A percentile compares a stretch with the other conserved stretches of the same genome.
These are phyloP conservation scores for Drosophila colorata DNA, from an alignment of 2,888 invertebrate species.

Conservation along the genomic window DNA sequence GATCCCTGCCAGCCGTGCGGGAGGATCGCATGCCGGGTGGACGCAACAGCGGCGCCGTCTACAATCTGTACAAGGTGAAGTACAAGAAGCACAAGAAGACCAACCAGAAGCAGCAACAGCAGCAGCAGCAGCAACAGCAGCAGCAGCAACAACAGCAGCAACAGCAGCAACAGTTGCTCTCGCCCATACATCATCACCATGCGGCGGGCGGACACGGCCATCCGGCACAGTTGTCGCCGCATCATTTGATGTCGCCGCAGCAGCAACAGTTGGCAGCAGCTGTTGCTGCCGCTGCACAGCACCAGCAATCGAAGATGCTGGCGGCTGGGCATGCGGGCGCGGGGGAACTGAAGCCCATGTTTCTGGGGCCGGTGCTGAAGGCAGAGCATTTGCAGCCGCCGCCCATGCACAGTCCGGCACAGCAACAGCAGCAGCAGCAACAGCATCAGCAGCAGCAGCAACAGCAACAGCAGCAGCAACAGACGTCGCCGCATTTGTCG, in stretches of 20 bases:
- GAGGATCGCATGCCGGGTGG: slow-evolving; percentile 99
- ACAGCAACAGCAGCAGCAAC: slow-evolving; percentile 66
- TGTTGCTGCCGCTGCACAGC: slow-evolving; percentile 82
- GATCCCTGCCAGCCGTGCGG: slow-evolving; percentile 91
- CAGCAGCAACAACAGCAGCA: slow-evolving; percentile 86
- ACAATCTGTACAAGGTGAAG: slow-evolving; percentile 99
- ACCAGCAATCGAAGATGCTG: slow-evolving; percentile 80
- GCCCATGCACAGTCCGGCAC: slow-evolving; percentile 81
- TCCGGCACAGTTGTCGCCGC: slow-evolving; percentile 82
- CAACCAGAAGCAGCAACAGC: slow-evolving; percentile 87
- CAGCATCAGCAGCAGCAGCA: slow-evolving; percentile 79
- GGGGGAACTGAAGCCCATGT: slow-evolving; percentile 81
- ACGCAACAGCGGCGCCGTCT: slow-evolving; percentile 98
- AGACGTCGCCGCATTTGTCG: slow-evolving; percentile 64
- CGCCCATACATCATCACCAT: slow-evolving; percentile 83
- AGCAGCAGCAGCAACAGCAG: slow-evolving; percentile 86
- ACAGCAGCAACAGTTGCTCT: slow-evolving; percentile 85
- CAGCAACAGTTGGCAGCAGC: slow-evolving; percentile 82
- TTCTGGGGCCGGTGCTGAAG: slow-evolving; percentile 80
- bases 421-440: slow-evolving; percentile 76
- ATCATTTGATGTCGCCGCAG: slow-evolving; percentile 79
- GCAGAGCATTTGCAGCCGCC: slow-evolving; percentile 77
- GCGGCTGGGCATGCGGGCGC: slow-evolving; percentile 42
- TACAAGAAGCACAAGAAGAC: slow-evolving; percentile 98
- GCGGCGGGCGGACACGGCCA: slow-evolving; percentile 82